phyloP scores from a whole-genome alignment of 2,113 vertebrate genomes.

The Nycticorax nycticorax region DNA sequence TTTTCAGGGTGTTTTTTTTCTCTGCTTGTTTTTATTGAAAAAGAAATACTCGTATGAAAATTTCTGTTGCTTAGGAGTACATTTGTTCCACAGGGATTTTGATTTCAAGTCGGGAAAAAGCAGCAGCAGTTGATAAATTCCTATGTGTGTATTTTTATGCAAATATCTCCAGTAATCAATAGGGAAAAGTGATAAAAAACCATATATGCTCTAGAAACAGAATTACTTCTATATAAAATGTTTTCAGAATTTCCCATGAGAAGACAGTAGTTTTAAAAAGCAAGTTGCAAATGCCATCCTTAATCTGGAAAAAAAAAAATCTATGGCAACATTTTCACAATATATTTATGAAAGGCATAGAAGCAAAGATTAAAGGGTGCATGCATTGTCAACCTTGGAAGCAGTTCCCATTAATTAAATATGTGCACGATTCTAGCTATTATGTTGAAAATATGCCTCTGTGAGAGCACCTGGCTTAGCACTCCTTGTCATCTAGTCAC shows the following conservation, averaged over 20 bases:
- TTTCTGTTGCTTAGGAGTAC: conserved; percentile 25
- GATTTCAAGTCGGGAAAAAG: conserved; percentile 48
- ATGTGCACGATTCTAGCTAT: not conserved
- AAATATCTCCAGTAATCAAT: conserved; percentile 40
- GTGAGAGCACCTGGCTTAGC: not conserved
- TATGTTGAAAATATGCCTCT: not conserved
- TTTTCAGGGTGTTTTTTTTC: not conserved
- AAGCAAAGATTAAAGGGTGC: conserved; percentile 11
- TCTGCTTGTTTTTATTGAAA: conserved; percentile 45
- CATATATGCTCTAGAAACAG: conserved; percentile 36
- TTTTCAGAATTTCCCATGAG: conserved; percentile 50
- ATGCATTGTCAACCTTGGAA: not conserved
- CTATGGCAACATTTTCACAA: not conserved
- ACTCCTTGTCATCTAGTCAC: not conserved
- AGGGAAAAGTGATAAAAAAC: conserved; percentile 33
- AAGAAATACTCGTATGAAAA: not conserved
- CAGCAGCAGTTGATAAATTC: conserved; percentile 22
- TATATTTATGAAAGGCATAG: not conserved
- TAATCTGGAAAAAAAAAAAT: not conserved
- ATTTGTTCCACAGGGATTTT: conserved; percentile 40
- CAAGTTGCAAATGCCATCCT: not conserved
- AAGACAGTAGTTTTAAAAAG: conserved; percentile 16
- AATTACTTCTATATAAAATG: conserved; percentile 29
- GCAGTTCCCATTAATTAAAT: not conserved
- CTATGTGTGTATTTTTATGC: conserved; percentile 30